phyloP scores from a whole-genome alignment of 1,140 invertebrate species.

The Aphelenchoides avenae region DNA sequence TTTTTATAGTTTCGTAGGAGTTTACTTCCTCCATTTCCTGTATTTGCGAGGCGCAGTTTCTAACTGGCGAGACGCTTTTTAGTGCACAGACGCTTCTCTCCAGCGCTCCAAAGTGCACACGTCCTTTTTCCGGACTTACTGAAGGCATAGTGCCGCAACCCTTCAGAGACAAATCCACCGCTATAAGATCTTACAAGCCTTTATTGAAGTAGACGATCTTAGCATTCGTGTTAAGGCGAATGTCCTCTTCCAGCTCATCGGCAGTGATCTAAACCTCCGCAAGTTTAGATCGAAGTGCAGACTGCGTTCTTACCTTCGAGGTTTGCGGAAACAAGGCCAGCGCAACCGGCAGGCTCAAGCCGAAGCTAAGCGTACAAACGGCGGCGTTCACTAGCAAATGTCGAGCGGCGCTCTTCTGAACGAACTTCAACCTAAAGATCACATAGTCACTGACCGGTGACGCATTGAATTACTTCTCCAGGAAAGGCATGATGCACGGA shows the following conservation, averaged over 20 bases:
- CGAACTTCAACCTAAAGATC: slow-evolving; percentile 36
- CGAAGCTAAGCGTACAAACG: slow-evolving; percentile 52
- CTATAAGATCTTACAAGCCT: slow-evolving; percentile 57
- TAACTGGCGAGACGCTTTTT: too few species aligned
- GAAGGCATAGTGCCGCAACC: too few species aligned
- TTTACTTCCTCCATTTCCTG: too few species aligned
- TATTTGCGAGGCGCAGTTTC: too few species aligned
- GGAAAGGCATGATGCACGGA: slow-evolving; percentile 53
- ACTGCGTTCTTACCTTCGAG: slow-evolving; percentile 28
- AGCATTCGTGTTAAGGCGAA: slow-evolving; percentile 53
- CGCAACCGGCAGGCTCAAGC: slow-evolving; percentile 43
- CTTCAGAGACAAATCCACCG: too few species aligned
- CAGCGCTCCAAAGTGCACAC: too few species aligned
- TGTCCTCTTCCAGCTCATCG: slow-evolving; percentile 55
- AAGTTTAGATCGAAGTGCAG: slow-evolving; percentile 7
- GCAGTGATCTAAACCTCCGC: slow-evolving; percentile 43
- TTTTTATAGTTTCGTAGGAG: too few species aligned
- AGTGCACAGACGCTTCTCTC: too few species aligned
- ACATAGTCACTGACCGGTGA: slow-evolving; percentile 3
- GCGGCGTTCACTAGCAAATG: slow-evolving; percentile 49
- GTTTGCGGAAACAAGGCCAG: slow-evolving; percentile 51
- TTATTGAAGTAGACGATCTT: slow-evolving; percentile 58
- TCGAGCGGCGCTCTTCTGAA: slow-evolving; percentile 26
- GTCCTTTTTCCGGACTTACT: too few species aligned
- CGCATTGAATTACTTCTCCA: slow-evolving; percentile 38